Evolutionary conservation across 2,888 invertebrate species (phyloP).

Genomic region (Hydraecia micacea): DNA sequence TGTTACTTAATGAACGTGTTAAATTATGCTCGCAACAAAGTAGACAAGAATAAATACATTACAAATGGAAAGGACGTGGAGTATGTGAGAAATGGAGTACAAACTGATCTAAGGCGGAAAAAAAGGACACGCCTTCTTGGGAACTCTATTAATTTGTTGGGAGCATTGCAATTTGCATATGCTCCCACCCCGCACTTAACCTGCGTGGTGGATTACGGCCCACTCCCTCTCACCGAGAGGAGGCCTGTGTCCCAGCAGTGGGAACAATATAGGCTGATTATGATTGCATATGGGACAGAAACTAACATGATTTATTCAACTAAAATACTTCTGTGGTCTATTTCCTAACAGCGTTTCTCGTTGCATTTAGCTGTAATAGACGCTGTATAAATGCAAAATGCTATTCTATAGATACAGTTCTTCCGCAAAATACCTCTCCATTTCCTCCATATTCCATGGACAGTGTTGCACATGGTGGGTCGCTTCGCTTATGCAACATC

Average conservation of each 20-base stretch:
- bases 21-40: constrained; percentile 68
- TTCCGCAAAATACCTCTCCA: constrained; percentile 30
- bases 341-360: neutral
- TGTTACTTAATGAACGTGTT: constrained; percentile 64
- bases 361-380: neutral
- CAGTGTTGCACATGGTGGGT: constrained; percentile 46
- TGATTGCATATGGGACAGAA: neutral
- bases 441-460: constrained; percentile 17
- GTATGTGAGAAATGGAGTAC: constrained; percentile 14
- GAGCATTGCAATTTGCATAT: no score
- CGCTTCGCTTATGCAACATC: constrained; percentile 52
- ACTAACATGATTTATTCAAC: neutral
- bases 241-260: no score
- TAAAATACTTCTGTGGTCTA: neutral
- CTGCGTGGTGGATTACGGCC: no score
- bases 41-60: constrained; percentile 62
- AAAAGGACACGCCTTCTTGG: neutral
- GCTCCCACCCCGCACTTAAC: no score
- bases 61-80: constrained; percentile 38
- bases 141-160: neutral
- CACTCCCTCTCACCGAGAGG: no score
- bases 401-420: neutral
- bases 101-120: neutral
- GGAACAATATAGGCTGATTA: neutral
- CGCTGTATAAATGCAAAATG: neutral